Conservation (phyloP, 2,888 invertebrate genomes). For the Epistrophella euchroma region DNA sequence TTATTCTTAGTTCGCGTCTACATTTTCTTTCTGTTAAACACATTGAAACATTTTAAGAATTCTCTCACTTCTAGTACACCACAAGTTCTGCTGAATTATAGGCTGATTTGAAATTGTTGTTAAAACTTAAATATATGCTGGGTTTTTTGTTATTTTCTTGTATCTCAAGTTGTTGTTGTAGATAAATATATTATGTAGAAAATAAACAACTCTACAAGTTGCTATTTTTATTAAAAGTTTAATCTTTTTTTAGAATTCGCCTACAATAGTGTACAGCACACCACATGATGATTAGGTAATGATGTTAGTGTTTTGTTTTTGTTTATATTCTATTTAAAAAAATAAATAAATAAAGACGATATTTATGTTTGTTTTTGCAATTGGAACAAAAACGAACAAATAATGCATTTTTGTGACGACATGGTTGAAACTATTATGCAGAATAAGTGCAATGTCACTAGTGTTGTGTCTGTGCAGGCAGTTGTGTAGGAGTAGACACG, state of each 20-base stretch:
- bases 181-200: not conserved
- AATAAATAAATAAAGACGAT: not conserved
- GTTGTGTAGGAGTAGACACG: slow-evolving; percentile 45
- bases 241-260: slow-evolving; percentile 38
- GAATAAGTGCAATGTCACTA: slow-evolving; percentile 68
- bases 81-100: not conserved
- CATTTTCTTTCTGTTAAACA: not conserved
- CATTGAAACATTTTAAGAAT: not conserved
- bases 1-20: slow-evolving; percentile 60
- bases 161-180: slow-evolving; percentile 20
- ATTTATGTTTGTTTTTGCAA: slow-evolving; percentile 46
- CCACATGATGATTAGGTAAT: slow-evolving; percentile 59
- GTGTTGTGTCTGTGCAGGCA: slow-evolving; percentile 56
- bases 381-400: slow-evolving; percentile 10
- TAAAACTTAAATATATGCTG: slow-evolving; percentile 36
- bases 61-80: not conserved
- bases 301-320: slow-evolving; percentile 40
- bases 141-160: slow-evolving; percentile 6
- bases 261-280: slow-evolving; percentile 17
- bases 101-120: slow-evolving; percentile 1
- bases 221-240: slow-evolving; percentile 48
- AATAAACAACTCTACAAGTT: slow-evolving; percentile 12
- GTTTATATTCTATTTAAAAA: slow-evolving; percentile 42
- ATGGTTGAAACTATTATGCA: slow-evolving; percentile 17
- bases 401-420: slow-evolving; percentile 13